Evolutionary conservation across 2,888 invertebrate species (phyloP), one percentile per base, ranked within the genome.

Genomic region (Chrysolina oricalcia): DNA sequence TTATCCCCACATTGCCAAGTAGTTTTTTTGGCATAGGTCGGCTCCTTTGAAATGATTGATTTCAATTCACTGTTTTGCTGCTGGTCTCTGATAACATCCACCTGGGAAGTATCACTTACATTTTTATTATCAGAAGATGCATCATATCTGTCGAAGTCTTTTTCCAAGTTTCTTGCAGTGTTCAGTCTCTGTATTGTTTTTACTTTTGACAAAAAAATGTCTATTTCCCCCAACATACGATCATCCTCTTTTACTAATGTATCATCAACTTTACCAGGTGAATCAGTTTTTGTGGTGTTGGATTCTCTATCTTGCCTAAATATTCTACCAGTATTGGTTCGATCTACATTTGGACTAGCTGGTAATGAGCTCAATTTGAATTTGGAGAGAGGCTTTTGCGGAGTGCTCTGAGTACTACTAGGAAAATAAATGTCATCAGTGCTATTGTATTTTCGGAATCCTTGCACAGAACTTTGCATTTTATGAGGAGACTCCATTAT

Each of bases 141-240:
- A 50, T 70, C 15, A n/a, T 19, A 72, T 68, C 70, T 46, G 70
- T 75, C 75, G 81, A 86, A 87, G 27, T 84, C 83, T 35, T 62
- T 73, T 73, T 85, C 83, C 70, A 87, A 80, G 78, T 83, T 86
- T 74, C 86, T 81, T 8, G 80, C 83, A 19, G 85, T 80, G 65
- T 84, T 82, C 46, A 83, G 74, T 62, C 84, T 79, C 77, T 85
- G 82, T 64, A 87, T 86, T 13, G 82, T 84, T 74, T 86, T 87
- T 8, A 87, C 87, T 78, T 87, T 87, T n/a, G 85, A 85, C 66
- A 88, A 78, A 79, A 88, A 88, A 41, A 83, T 83, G 77, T 88
- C 87, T 50, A 88, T 86, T 84, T 88, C 88, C 13, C 80, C 81
- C 46, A 82, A 64, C 67, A 78, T 81, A 77, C 75, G 78, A 62